Conservation (phyloP, 1,140 invertebrate species). For the Hycleus cichorii region DNA sequence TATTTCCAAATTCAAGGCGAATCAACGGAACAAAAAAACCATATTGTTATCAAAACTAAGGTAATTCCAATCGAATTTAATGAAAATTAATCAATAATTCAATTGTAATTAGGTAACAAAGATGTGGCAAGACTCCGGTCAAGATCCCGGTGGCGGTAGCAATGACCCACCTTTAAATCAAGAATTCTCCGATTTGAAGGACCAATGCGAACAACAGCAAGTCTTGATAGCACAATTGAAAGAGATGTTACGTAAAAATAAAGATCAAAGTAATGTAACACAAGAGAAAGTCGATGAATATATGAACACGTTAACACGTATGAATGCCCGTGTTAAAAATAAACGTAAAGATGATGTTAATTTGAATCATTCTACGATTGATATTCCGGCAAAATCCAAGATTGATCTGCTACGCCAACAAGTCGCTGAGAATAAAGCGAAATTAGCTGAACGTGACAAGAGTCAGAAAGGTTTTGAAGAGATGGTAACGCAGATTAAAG, state of each 20-base stretch:
- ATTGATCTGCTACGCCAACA: slow-evolving; percentile 45
- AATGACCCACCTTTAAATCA: slow-evolving; percentile 10
- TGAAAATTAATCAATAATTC: not conserved
- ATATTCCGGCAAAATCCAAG: slow-evolving; percentile 43
- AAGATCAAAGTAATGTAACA: slow-evolving; percentile 33
- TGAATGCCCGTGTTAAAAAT: slow-evolving; percentile 32
- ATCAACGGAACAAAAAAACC: not conserved
- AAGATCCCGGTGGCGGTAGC: slow-evolving; percentile 32
- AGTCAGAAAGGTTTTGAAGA: slow-evolving; percentile 43
- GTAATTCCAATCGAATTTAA: not conserved
- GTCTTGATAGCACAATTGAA: slow-evolving; percentile 37
- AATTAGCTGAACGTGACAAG: slow-evolving; percentile 41
- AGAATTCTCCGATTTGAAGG: slow-evolving; percentile 36
- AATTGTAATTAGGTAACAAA: slow-evolving; percentile 11
- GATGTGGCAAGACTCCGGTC: slow-evolving; percentile 32
- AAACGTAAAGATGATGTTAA: slow-evolving; percentile 23
- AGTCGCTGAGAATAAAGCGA: slow-evolving; percentile 44
- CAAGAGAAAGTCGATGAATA: slow-evolving; percentile 41
- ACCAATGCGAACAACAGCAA: slow-evolving; percentile 39
- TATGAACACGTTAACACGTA: slow-evolving; percentile 35
- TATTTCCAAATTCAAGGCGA: slow-evolving; percentile 3
- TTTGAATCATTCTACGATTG: slow-evolving; percentile 19
- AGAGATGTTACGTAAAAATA: slow-evolving; percentile 38
- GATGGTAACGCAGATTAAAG: slow-evolving; percentile 41
- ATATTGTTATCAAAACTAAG: slow-evolving; percentile 10